Evolutionary conservation across 2,888 invertebrate species (phyloP).

Genomic region (Habrosyne pyritoides): DNA sequence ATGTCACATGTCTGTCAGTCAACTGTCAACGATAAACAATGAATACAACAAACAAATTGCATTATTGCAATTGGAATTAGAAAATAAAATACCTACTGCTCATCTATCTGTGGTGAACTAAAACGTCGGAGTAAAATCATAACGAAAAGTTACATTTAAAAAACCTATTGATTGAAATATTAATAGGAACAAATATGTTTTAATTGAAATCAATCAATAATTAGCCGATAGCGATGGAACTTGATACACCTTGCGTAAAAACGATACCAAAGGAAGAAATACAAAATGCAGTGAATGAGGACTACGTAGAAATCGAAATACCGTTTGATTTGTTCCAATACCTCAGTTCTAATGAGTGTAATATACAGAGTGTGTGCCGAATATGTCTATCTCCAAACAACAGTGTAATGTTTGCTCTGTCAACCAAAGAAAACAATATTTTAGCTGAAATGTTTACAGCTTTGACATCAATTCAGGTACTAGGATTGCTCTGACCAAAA

Average conservation of each 20-base stretch:
- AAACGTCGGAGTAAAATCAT: too few species aligned
- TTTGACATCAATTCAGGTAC: conserved; percentile 64
- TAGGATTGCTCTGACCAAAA: conserved; percentile 16
- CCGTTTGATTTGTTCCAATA: conserved; percentile 44
- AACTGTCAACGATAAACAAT: too few species aligned
- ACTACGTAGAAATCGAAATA: conserved; percentile 46
- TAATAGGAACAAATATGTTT: too few species aligned
- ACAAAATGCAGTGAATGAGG: conserved; percentile 17
- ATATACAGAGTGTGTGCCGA: conserved; percentile 67
- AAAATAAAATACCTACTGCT: too few species aligned
- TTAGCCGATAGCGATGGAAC: neutral
- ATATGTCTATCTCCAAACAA: conserved; percentile 67
- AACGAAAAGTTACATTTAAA: too few species aligned
- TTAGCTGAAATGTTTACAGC: conserved; percentile 59
- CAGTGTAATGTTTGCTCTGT: conserved; percentile 55
- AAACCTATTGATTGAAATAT: too few species aligned
- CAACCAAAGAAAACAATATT: conserved; percentile 49
- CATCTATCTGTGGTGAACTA: too few species aligned
- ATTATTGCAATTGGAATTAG: too few species aligned
- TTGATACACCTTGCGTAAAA: neutral
- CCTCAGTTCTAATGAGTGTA: conserved; percentile 38
- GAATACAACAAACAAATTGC: too few species aligned
- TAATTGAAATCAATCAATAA: too few species aligned
- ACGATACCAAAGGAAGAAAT: neutral
- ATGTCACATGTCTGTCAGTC: too few species aligned